These are phyloP conservation scores for Parotocinclus haroldoi DNA, from an alignment of 2,797 vertebrate species.

Conservation along the genomic window DNA sequence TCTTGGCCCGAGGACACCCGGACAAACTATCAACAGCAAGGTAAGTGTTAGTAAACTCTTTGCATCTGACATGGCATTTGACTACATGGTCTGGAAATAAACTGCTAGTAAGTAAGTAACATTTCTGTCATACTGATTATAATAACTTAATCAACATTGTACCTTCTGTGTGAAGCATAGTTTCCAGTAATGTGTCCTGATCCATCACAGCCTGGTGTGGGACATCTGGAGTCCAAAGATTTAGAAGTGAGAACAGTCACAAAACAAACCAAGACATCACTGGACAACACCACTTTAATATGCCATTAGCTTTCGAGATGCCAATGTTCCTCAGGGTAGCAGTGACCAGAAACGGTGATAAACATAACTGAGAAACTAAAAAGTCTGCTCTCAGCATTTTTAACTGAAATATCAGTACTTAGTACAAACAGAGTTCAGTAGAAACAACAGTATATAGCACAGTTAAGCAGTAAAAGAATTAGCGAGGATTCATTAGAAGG, in stretches of 20 bases:
- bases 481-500: slow-evolving; percentile 42
- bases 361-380: not conserved
- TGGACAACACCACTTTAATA: too few relatives aligned
- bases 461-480: slow-evolving; percentile 22
- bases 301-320: too few relatives aligned
- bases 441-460: slow-evolving; percentile 29
- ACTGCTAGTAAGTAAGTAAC: too few relatives aligned
- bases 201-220: slow-evolving; percentile 95
- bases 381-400: not conserved
- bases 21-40: slow-evolving; percentile 79
- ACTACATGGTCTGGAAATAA: not conserved
- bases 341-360: too few relatives aligned
- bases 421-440: slow-evolving; percentile 11
- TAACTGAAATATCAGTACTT: slow-evolving; percentile 2
- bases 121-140: too few relatives aligned
- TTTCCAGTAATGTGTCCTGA: slow-evolving; percentile 98
- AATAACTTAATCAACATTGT: slow-evolving; percentile 30
- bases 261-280: not conserved
- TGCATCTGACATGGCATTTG: too few relatives aligned
- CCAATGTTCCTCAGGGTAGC: too few relatives aligned
- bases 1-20: slow-evolving; percentile 97
- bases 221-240: slow-evolving; percentile 79
- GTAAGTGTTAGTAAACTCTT: slow-evolving; percentile 29
- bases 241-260: slow-evolving; percentile 16
- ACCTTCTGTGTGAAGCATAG: slow-evolving; percentile 97